Conservation (phyloP, 2,888 invertebrate species). For the Bursaphelenchus okinawaensis region DNA sequence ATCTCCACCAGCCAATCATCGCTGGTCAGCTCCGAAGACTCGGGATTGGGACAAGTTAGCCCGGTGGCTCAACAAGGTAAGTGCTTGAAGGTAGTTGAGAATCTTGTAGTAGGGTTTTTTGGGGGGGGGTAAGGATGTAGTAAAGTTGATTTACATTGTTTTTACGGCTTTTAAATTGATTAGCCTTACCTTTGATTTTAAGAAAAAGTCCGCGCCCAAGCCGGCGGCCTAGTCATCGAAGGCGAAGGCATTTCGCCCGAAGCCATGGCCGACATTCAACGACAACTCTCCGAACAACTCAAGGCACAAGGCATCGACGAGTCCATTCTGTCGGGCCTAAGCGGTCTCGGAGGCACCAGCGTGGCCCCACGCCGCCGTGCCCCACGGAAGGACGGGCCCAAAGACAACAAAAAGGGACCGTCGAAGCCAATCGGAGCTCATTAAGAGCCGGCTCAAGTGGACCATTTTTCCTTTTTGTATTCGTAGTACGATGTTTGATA, state of each 20-base stretch:
- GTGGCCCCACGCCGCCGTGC: background rate
- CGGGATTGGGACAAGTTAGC: constrained; percentile 44
- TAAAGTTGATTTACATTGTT: background rate
- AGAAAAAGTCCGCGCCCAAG: constrained; percentile 32
- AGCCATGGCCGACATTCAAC: constrained; percentile 48
- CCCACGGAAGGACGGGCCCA: background rate
- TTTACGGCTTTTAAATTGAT: background rate
- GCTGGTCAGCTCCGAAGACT: constrained; percentile 48
- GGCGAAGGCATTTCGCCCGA: constrained; percentile 49
- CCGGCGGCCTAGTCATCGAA: constrained; percentile 44
- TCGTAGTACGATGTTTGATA: too few relatives aligned
- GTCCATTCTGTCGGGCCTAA: constrained; percentile 71
- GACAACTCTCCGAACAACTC: constrained; percentile 34
- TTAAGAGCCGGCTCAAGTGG: too few relatives aligned
- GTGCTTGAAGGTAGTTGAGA: constrained; percentile 1
- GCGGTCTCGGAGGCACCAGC: constrained; percentile 58
- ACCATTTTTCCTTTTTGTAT: too few relatives aligned
- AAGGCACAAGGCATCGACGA: constrained; percentile 34
- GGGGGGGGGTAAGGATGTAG: background rate
- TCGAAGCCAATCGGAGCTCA: too few relatives aligned
- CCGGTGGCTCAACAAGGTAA: constrained; percentile 38
- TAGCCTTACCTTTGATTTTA: constrained; percentile 9
- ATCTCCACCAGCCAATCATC: constrained; percentile 49
- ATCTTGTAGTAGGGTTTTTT: background rate
- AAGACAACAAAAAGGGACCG: background rate